Percentiles rank a stretch among this genome's conserved stretches.
Conservation (phyloP, 2,797 vertebrate species). For the Botia almorhae region DNA sequence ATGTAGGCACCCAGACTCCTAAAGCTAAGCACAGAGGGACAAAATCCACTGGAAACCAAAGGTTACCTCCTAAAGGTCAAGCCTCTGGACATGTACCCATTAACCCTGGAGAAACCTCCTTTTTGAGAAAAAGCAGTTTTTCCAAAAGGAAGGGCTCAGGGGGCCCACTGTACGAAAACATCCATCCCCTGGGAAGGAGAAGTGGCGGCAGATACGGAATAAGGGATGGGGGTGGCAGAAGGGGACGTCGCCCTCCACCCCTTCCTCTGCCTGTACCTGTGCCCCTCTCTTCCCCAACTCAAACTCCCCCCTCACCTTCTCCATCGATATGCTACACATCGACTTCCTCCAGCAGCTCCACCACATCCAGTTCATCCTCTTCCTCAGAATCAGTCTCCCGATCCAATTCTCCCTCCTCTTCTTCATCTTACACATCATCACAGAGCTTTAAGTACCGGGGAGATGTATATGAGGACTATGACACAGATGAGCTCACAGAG, state of each 20-base stretch:
- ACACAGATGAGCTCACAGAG: constrained; percentile 80
- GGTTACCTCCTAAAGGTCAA: constrained; percentile 73
- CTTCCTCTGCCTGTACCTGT: constrained; percentile 73
- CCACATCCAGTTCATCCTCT: constrained; percentile 75
- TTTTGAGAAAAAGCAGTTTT: constrained; percentile 82
- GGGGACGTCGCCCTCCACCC: constrained; percentile 73
- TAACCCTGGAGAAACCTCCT: constrained; percentile 67
- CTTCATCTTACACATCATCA: constrained; percentile 78
- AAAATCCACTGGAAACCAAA: constrained; percentile 75
- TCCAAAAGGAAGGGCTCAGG: constrained; percentile 84
- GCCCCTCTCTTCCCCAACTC: constrained; percentile 76
- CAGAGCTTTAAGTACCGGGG: constrained; percentile 78
- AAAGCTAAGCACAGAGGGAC: constrained; percentile 72
- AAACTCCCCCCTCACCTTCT: constrained; percentile 78
- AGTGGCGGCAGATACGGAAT: constrained; percentile 76
- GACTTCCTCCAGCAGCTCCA: constrained; percentile 71
- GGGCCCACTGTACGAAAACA: constrained; percentile 81
- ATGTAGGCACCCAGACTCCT: constrained; percentile 72
- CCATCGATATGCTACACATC: constrained; percentile 77
- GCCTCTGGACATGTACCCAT: constrained; percentile 75
- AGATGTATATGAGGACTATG: constrained; percentile 74
- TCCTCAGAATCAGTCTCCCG: constrained; percentile 77
- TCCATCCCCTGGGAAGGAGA: constrained; percentile 79
- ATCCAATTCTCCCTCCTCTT: constrained; percentile 77
- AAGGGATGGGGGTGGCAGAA: constrained; percentile 71